These are phyloP conservation scores for Neotragus pygmaeus DNA, from an alignment of 2,113 vertebrate species.

Conservation along the genomic window DNA sequence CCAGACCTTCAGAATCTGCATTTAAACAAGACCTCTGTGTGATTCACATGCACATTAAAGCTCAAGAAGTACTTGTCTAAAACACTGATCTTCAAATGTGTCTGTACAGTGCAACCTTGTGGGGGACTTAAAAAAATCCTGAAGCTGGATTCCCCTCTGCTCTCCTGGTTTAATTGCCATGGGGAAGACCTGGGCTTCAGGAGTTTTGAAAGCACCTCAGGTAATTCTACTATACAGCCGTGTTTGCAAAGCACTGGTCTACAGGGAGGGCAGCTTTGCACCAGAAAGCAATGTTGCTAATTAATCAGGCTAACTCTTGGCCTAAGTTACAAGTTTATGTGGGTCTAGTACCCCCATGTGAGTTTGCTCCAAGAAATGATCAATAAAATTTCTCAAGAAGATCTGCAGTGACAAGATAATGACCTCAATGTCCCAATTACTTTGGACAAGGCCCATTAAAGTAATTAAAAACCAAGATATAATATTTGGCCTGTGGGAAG, in stretches of 20 bases:
- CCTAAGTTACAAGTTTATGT: slow-evolving; percentile 55
- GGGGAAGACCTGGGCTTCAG: not conserved
- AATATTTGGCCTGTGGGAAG: slow-evolving; percentile 50
- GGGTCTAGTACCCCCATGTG: slow-evolving; percentile 32
- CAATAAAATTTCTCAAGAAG: slow-evolving; percentile 51
- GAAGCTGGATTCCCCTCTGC: not conserved
- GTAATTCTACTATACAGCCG: not conserved
- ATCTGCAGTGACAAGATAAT: slow-evolving; percentile 70
- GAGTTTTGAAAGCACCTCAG: not conserved
- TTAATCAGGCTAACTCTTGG: slow-evolving; percentile 68
- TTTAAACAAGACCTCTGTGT: not conserved
- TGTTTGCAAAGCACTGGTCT: not conserved
- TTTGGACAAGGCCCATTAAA: slow-evolving; percentile 51
- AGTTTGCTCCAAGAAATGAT: slow-evolving; percentile 63
- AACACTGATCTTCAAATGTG: not conserved
- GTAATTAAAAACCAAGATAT: slow-evolving; percentile 70
- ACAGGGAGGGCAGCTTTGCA: not conserved
- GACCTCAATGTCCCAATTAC: slow-evolving; percentile 45
- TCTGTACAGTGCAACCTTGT: not conserved
- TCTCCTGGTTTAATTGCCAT: not conserved
- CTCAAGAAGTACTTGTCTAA: not conserved
- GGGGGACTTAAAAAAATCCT: not conserved
- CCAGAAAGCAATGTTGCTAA: slow-evolving; percentile 43
- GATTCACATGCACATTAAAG: rapidly evolving
- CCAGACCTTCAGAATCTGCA: not conserved